phyloP scores from a whole-genome alignment of 2,797 vertebrate genomes.

The Poeciliopsis gracilis region DNA sequence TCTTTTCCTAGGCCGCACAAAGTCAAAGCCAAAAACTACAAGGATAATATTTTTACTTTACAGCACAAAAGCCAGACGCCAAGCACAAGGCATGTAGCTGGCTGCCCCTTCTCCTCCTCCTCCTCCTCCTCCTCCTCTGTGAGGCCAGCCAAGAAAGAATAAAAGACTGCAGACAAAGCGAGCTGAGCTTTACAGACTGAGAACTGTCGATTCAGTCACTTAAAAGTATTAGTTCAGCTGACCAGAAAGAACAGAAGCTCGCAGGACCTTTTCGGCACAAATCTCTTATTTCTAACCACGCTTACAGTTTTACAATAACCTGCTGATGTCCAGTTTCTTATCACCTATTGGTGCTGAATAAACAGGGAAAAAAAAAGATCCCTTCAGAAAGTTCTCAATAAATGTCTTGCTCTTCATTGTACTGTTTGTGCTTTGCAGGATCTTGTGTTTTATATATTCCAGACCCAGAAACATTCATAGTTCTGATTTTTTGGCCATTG shows the following conservation, averaged over 20 bases:
- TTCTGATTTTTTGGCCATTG: too few species aligned
- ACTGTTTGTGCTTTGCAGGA: neutral
- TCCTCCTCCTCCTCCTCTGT: slow-evolving; percentile 31
- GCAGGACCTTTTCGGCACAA: slow-evolving; percentile 37
- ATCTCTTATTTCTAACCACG: slow-evolving; percentile 7
- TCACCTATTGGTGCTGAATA: neutral
- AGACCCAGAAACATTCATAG: too few species aligned
- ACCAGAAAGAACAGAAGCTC: slow-evolving; percentile 32
- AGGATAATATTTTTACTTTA: slow-evolving; percentile 32
- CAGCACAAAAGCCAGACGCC: slow-evolving; percentile 31
- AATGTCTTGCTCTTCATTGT: neutral
- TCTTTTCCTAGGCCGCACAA: neutral
- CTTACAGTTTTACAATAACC: slow-evolving; percentile 4
- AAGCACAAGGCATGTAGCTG: slow-evolving; percentile 55
- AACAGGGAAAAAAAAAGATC: neutral
- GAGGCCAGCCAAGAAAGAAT: slow-evolving; percentile 27
- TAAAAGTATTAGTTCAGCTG: slow-evolving; percentile 51
- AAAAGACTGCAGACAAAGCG: slow-evolving; percentile 57
- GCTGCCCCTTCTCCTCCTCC: slow-evolving; percentile 45
- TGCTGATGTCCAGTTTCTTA: neutral
- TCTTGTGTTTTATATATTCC: neutral
- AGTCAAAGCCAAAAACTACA: slow-evolving; percentile 31
- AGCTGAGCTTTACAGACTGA: slow-evolving; percentile 40
- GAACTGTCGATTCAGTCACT: slow-evolving; percentile 55
- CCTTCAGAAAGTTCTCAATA: neutral